phyloP scores from a whole-genome alignment of 2,113 vertebrate genomes.

The Cacatua alba region DNA sequence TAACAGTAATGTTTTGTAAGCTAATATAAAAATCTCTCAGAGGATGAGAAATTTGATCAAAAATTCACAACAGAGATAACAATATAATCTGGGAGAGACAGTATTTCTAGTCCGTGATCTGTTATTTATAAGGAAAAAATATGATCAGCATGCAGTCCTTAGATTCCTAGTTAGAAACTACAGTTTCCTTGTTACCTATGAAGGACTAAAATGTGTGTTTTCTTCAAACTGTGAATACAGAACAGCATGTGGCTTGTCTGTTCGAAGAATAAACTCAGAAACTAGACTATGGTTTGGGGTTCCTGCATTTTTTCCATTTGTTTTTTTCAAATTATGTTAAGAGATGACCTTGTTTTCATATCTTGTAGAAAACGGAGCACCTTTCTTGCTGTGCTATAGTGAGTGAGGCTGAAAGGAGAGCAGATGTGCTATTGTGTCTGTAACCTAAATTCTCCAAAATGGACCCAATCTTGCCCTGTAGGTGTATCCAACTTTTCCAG shows the following conservation, averaged over 20 bases:
- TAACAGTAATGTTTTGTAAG: neutral
- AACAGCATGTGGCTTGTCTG: neutral
- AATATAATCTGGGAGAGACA: neutral
- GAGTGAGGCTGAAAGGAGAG: neutral
- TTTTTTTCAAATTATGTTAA: neutral
- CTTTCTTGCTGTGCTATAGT: neutral
- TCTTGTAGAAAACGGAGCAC: neutral
- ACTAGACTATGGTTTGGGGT: neutral
- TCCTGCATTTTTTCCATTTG: neutral
- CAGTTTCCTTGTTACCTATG: neutral
- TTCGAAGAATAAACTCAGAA: neutral
- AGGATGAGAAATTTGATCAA: neutral
- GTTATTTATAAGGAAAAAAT: neutral
- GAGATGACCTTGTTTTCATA: neutral
- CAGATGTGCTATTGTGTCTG: neutral
- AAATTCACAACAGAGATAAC: neutral
- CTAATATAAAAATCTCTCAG: neutral
- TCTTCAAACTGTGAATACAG: neutral
- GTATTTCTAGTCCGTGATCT: neutral
- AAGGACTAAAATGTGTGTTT: neutral
- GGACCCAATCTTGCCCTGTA: neutral
- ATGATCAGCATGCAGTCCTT: neutral
- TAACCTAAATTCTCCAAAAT: neutral
- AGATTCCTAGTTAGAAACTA: neutral
- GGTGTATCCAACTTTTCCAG: neutral